Percentiles rank a stretch among this genome's conserved stretches.
Conservation (phyloP, 2,113 vertebrate species). For the Melanerpes aurifrons region DNA sequence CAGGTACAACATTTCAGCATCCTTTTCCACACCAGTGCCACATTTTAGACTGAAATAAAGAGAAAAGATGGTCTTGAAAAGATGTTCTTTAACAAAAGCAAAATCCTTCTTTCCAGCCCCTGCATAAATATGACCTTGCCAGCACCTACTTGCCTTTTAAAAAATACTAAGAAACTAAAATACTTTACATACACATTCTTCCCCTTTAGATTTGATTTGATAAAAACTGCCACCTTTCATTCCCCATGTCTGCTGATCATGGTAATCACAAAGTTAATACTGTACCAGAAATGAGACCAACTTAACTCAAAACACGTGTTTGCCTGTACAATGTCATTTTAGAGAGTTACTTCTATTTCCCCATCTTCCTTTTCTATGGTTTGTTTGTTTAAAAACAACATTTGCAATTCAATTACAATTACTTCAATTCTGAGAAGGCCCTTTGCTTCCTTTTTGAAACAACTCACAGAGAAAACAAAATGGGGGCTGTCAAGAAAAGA, state of each 20-base stretch:
- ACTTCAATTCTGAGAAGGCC: not conserved
- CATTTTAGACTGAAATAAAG: not conserved
- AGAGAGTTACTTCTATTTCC: constrained; percentile 4
- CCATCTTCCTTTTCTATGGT: constrained; percentile 3
- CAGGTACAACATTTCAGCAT: not conserved
- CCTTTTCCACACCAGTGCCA: not conserved
- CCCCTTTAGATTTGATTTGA: constrained; percentile 27
- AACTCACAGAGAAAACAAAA: not conserved
- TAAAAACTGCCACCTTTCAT: constrained; percentile 3
- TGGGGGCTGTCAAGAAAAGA: not conserved
- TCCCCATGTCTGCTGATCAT: constrained; percentile 21
- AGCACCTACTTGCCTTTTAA: not conserved
- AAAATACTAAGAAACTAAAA: not conserved
- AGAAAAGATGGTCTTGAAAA: not conserved
- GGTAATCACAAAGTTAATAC: constrained; percentile 33
- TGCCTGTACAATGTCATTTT: not conserved
- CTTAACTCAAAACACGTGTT: constrained; percentile 55
- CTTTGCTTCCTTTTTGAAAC: constrained; percentile 17
- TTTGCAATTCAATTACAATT: constrained; percentile 51
- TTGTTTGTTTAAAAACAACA: constrained; percentile 48
- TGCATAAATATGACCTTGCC: not conserved
- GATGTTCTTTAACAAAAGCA: not conserved
- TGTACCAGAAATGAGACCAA: constrained; percentile 53
- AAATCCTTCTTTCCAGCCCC: not conserved
- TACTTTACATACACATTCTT: not conserved